These are phyloP conservation scores for Scolopax rusticola DNA, from an alignment of 2,797 vertebrate genomes.

Conservation along the genomic window DNA sequence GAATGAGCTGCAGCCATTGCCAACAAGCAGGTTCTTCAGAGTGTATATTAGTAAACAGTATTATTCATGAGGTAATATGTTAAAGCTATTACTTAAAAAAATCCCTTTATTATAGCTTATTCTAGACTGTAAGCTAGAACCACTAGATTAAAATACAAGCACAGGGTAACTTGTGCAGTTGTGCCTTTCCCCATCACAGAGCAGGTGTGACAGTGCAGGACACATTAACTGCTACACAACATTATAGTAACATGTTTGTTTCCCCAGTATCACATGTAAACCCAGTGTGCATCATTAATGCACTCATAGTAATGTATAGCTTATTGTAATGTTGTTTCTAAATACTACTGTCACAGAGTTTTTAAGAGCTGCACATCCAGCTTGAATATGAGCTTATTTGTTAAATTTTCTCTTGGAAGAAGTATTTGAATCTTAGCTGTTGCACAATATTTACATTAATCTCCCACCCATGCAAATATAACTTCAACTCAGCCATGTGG, in stretches of 20 bases:
- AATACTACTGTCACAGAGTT: background rate
- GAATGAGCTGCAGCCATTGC: background rate
- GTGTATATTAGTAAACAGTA: accelerated
- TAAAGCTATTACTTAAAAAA: background rate
- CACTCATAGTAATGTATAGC: background rate
- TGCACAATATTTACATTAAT: background rate
- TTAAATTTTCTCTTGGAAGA: background rate
- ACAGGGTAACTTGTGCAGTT: background rate
- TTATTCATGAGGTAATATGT: background rate
- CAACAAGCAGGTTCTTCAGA: background rate
- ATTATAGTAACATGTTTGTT: background rate
- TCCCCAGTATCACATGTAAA: background rate
- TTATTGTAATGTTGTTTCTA: background rate
- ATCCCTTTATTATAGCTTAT: background rate
- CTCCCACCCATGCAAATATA: background rate
- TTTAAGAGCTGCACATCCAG: background rate
- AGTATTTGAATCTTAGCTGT: background rate
- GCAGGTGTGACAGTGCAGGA: background rate
- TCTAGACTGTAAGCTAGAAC: background rate
- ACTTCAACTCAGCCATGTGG: background rate
- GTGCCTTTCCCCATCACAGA: background rate
- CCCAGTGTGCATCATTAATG: background rate
- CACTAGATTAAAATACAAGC: background rate
- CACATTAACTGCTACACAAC: background rate
- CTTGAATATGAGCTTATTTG: background rate